These are phyloP conservation scores for Neodiprion virginianus DNA, from an alignment of 1,140 invertebrate genomes.

Conservation along the genomic window DNA sequence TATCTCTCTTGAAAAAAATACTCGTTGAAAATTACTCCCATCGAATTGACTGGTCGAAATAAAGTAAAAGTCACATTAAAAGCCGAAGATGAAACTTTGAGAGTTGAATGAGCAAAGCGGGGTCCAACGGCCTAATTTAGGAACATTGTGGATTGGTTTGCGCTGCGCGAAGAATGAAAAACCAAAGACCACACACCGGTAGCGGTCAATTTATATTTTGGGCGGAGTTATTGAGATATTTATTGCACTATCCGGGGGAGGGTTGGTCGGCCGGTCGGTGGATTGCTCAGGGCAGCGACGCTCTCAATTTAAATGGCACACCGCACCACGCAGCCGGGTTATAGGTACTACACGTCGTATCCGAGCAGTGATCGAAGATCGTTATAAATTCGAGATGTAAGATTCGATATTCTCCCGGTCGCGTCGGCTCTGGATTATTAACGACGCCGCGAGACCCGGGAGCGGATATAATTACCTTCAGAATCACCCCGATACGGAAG, in stretches of 20 bases:
- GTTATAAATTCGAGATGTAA: background rate
- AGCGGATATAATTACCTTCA: background rate
- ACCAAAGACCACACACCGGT: slow-evolving; percentile 49
- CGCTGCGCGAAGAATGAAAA: no score
- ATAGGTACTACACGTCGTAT: background rate
- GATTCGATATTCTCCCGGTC: no score
- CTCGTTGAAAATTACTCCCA: no score
- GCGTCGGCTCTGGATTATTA: background rate
- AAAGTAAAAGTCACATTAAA: no score
- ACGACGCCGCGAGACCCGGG: background rate
- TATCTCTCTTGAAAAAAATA: no score
- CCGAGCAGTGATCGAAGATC: slow-evolving; percentile 1
- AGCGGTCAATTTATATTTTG: slow-evolving; percentile 57
- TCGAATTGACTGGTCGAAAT: no score
- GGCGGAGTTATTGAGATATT: slow-evolving; percentile 50
- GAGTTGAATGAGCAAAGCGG: no score
- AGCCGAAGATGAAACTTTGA: no score
- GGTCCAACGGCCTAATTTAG: background rate
- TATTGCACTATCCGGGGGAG: slow-evolving; percentile 30
- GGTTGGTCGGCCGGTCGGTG: background rate
- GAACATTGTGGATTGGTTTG: background rate
- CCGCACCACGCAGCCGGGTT: no score
- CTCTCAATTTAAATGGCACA: no score
- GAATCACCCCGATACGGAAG: background rate
- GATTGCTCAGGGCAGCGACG: background rate